These are phyloP conservation scores for Epinephelus cyanopodus DNA, from an alignment of 2,113 vertebrate genomes.

Conservation along the genomic window DNA sequence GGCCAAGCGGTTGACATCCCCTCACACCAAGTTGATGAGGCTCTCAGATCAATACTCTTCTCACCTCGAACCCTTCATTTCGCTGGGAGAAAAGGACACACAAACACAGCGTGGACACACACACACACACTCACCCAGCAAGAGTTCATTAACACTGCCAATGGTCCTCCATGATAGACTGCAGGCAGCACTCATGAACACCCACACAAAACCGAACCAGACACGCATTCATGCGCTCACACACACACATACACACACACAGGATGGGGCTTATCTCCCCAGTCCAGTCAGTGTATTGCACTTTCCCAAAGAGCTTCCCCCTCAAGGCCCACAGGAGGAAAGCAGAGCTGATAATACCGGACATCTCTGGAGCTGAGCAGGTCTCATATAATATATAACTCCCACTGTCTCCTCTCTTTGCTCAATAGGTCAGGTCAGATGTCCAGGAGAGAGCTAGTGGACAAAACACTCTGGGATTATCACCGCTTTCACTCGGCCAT, in stretches of 20 bases:
- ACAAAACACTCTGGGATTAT: conserved; percentile 53
- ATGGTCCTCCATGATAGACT: conserved; percentile 70
- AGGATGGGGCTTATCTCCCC: conserved; percentile 67
- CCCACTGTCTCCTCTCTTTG: conserved; percentile 44
- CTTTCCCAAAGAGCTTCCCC: conserved; percentile 65
- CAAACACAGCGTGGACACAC: conserved; percentile 16
- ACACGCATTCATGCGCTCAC: conserved; percentile 31
- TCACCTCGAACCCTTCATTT: conserved; percentile 72
- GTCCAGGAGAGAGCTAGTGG: conserved; percentile 35
- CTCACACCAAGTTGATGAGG: conserved; percentile 70
- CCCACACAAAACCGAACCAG: conserved; percentile 60
- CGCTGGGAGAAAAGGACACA: conserved; percentile 42
- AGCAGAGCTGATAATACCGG: conserved; percentile 56
- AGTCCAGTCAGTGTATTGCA: conserved; percentile 55
- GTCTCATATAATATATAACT: conserved; percentile 59
- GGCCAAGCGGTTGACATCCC: conserved; percentile 68
- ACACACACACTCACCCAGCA: conserved; percentile 37
- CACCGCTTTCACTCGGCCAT: conserved; percentile 20
- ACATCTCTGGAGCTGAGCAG: conserved; percentile 56
- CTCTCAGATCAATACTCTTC: conserved; percentile 74
- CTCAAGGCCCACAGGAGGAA: conserved; percentile 43
- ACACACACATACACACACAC: conserved; percentile 16
- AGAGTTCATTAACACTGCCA: conserved; percentile 74
- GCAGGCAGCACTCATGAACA: conserved; percentile 67
- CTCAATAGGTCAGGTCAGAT: conserved; percentile 69